Percentiles rank a stretch among this genome's conserved stretches.
phyloP scores from a whole-genome alignment of 2,888 invertebrate species.

The Achlya flavicornis region DNA sequence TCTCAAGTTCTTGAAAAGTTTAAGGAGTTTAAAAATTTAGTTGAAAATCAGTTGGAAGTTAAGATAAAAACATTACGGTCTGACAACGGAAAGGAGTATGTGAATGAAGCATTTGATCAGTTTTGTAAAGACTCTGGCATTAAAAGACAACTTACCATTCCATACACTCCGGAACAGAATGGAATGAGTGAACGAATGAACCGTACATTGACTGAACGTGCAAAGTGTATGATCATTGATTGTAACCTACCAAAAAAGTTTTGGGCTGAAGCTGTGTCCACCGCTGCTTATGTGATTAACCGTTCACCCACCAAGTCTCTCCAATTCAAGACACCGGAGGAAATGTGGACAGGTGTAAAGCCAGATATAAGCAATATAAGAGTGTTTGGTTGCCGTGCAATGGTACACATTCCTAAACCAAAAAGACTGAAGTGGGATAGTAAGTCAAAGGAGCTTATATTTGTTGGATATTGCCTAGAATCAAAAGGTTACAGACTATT shows the following conservation, averaged over 20 bases:
- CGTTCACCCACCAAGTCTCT: neutral
- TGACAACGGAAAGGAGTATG: constrained; percentile 25
- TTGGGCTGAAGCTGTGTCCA: neutral
- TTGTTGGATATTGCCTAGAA: neutral
- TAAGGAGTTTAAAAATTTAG: constrained; percentile 19
- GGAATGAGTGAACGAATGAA: neutral
- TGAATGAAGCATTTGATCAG: neutral
- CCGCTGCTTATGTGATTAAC: neutral
- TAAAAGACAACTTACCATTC: neutral
- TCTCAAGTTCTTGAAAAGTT: constrained; percentile 17
- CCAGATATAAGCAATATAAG: neutral
- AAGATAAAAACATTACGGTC: constrained; percentile 22
- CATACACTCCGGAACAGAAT: neutral
- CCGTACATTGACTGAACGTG: neutral
- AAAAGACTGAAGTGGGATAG: neutral
- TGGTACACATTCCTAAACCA: neutral
- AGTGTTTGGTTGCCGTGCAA: neutral
- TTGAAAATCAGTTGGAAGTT: constrained; percentile 21
- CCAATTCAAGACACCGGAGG: neutral
- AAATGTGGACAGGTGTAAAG: neutral
- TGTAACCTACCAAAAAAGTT: neutral
- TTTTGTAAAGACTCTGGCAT: neutral
- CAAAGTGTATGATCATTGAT: neutral
- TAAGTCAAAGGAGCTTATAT: neutral
- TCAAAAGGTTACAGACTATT: neutral